phyloP scores from a whole-genome alignment of 2,888 invertebrate species.

The Agrilus cyanescens region DNA sequence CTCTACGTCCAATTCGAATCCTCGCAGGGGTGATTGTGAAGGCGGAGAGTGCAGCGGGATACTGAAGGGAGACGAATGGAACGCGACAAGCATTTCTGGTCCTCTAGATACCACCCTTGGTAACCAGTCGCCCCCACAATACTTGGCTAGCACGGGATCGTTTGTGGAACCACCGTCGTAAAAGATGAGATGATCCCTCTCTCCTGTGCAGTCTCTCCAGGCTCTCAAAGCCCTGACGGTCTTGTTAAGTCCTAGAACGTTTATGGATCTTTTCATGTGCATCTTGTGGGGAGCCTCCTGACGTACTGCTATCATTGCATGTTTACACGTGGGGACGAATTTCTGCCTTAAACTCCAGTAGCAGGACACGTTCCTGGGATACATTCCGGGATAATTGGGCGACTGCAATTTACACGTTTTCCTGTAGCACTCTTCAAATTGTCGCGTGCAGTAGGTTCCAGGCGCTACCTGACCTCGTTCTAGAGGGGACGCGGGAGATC shows the following conservation, averaged over 20 bases:
- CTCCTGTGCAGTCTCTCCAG: conserved; percentile 74
- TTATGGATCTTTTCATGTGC: conserved; percentile 54
- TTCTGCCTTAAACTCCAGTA: conserved; percentile 79
- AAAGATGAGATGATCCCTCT: conserved; percentile 73
- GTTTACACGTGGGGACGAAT: conserved; percentile 77
- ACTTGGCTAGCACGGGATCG: conserved; percentile 73
- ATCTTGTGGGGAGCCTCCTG: conserved; percentile 65
- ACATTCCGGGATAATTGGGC: conserved; percentile 85
- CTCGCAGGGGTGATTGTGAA: conserved; percentile 58
- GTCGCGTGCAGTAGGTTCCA: conserved; percentile 55
- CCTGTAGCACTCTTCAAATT: conserved; percentile 72
- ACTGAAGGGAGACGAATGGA: conserved; percentile 74
- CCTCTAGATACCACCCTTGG: conserved; percentile 67
- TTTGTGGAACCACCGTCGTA: conserved; percentile 75
- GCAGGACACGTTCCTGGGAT: conserved; percentile 81
- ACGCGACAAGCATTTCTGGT: conserved; percentile 76
- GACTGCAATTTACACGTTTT: conserved; percentile 79
- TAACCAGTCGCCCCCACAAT: conserved; percentile 80
- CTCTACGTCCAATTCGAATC: conserved; percentile 78
- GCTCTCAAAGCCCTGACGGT: conserved; percentile 58
- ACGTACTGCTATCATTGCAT: conserved; percentile 79
- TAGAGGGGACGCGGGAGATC: conserved; percentile 60
- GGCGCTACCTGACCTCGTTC: conserved; percentile 75
- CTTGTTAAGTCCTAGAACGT: conserved; percentile 58
- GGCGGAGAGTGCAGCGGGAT: conserved; percentile 58